Evolutionary conservation across 2,797 vertebrate genomes (phyloP).

Genomic region (Pseudochaenichthys georgianus): DNA sequence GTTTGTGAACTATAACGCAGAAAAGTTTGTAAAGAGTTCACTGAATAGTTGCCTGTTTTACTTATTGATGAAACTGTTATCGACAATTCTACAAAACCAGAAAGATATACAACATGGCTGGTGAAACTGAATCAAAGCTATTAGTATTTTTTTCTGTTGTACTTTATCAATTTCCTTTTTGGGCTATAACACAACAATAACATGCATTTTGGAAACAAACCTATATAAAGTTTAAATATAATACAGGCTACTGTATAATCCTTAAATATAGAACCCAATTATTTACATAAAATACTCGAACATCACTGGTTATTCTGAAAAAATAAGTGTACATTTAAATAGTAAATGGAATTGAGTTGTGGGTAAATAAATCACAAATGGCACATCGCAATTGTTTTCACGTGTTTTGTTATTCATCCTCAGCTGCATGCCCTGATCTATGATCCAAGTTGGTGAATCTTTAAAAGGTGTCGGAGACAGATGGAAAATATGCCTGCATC

Average conservation of each 20-base stretch:
- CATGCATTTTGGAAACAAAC: neutral
- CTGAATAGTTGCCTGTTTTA: neutral
- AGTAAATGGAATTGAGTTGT: no score
- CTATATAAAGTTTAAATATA: neutral
- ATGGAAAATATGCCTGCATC: slow-evolving; percentile 24
- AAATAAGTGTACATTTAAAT: neutral
- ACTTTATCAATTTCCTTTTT: no score
- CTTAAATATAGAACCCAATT: neutral
- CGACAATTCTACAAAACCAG: no score
- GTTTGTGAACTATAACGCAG: neutral
- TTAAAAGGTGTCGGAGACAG: slow-evolving; percentile 39
- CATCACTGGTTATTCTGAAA: neutral
- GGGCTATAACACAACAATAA: neutral
- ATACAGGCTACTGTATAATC: neutral
- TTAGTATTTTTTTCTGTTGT: no score
- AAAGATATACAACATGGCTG: no score
- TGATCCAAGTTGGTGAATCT: slow-evolving; percentile 43
- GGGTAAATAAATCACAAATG: slow-evolving; percentile 26
- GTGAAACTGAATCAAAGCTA: no score
- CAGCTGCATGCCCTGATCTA: slow-evolving; percentile 34
- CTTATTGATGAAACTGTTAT: neutral
- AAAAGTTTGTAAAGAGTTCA: neutral
- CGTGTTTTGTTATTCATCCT: slow-evolving; percentile 27
- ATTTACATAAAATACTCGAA: neutral
- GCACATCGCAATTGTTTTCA: neutral